phyloP scores from a whole-genome alignment of 2,797 vertebrate species.

The Columba guinea region DNA sequence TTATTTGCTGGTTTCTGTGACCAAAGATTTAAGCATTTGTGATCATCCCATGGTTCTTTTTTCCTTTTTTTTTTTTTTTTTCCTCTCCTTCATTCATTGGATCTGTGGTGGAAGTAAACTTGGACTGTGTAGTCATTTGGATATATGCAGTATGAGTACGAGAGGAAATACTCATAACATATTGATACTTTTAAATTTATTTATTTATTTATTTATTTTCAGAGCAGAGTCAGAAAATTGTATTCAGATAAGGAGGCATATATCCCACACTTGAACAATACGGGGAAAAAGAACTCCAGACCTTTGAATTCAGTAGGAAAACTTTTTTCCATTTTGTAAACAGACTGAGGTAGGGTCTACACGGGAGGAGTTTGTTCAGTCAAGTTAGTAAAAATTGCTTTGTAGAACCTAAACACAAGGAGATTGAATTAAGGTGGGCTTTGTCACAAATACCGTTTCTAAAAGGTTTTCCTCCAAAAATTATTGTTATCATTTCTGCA shows the following conservation, averaged over 20 bases:
- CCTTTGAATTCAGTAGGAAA: background rate
- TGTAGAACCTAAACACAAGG: background rate
- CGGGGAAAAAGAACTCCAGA: background rate
- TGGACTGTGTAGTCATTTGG: background rate
- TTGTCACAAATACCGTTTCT: background rate
- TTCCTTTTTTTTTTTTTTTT: too few species aligned
- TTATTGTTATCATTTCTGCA: background rate
- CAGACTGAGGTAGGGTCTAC: background rate
- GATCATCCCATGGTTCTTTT: background rate
- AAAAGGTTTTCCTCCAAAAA: background rate
- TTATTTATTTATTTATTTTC: background rate
- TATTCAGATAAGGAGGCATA: background rate
- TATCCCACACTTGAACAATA: background rate
- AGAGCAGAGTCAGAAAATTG: background rate
- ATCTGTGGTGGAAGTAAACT: background rate
- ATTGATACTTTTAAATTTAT: background rate
- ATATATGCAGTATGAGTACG: background rate
- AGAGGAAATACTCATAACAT: background rate
- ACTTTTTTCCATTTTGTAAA: background rate
- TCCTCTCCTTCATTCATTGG: background rate
- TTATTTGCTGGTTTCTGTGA: background rate
- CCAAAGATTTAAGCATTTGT: background rate
- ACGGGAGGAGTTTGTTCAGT: background rate
- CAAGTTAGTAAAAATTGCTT: background rate
- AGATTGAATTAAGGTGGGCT: background rate